These are phyloP conservation scores for Anthonomus grandis DNA, from an alignment of 1,140 invertebrate genomes.

Conservation along the genomic window DNA sequence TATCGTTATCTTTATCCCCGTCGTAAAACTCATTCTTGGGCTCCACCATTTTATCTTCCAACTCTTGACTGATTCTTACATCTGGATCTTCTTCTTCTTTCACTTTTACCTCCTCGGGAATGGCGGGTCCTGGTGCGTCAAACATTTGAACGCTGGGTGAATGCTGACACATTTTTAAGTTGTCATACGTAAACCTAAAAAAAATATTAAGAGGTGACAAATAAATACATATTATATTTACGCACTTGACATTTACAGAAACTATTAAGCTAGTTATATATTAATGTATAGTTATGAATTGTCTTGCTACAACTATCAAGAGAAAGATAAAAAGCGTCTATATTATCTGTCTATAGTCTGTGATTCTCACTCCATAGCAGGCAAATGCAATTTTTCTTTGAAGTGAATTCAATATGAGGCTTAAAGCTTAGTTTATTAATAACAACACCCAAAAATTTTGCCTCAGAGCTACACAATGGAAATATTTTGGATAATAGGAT, in stretches of 20 bases:
- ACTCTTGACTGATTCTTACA: constrained; percentile 71
- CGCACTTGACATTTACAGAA: too few relatives aligned
- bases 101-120: constrained; percentile 64
- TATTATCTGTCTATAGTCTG: too few relatives aligned
- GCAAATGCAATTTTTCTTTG: too few relatives aligned
- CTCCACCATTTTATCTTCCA: constrained; percentile 82
- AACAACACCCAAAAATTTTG: too few relatives aligned
- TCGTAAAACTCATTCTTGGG: constrained; percentile 91
- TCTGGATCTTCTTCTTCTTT: constrained; percentile 81
- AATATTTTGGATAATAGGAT: too few relatives aligned
- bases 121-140: constrained; percentile 76
- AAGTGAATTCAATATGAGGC: too few relatives aligned
- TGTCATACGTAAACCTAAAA: constrained; percentile 71
- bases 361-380: too few relatives aligned
- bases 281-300: not conserved
- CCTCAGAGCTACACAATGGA: too few relatives aligned
- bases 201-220: too few relatives aligned
- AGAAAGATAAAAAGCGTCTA: constrained; percentile 5
- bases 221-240: too few relatives aligned
- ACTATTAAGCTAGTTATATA: too few relatives aligned
- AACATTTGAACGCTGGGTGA: constrained; percentile 93
- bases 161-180: constrained; percentile 85
- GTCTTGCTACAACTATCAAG: not conserved
- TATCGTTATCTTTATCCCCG: constrained; percentile 80
- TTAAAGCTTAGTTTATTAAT: too few relatives aligned